Base-by-base conservation (phyloP, 30 jellyfish, hydroid and myxozoan genomes). In the Hydractinia echinata region DNA sequence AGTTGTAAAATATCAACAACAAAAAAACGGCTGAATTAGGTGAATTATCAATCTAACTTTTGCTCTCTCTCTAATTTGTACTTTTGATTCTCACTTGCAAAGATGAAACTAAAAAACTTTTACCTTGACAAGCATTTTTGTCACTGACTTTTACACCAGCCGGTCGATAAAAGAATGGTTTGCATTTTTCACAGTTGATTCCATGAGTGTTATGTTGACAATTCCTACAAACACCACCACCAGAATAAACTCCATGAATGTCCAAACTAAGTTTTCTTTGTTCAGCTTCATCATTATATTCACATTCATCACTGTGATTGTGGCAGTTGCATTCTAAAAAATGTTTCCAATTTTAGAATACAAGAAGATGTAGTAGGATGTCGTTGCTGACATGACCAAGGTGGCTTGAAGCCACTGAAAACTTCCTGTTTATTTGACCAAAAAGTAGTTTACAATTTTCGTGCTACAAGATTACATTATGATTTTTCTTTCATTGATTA, bases 181-280 rank as follows among this genome's bases (percentile, higher is more conserved):
- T 80, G 76, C 97, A 90, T 55, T 85, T 85, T 74, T 90, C 95
- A 61, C 97, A 90, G 72, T 90, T 90, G 61, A 90, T 85, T 49
- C 97, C 97, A 77, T 81, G 85, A 4, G 97, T 90, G 79, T 90
- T 90, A 61, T 90, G 87, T 70, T 90, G 89, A 73, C 97, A 90
- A 53, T 69, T 89, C 53, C 54, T 79, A 62, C 97, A 90, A 51
- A 85, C 95, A 3, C 97, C 97, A 69, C 97, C 97, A 61, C 97
- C 97, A 60, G 88, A 85, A 54, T 81, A 85, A 61, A 79, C 81
- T 67, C 97, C 97, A 77, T 81, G 55, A 39, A 85, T 81, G 55
- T 90, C 97, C 51, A 85, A 49, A 56, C 97, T 90, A 50, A 90
- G 86, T 71, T 81, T 90, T 53, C 97, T 76, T 68, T 82, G 68